Conservation (phyloP, 2,888 invertebrate genomes). For the Cheilosia pagana region DNA sequence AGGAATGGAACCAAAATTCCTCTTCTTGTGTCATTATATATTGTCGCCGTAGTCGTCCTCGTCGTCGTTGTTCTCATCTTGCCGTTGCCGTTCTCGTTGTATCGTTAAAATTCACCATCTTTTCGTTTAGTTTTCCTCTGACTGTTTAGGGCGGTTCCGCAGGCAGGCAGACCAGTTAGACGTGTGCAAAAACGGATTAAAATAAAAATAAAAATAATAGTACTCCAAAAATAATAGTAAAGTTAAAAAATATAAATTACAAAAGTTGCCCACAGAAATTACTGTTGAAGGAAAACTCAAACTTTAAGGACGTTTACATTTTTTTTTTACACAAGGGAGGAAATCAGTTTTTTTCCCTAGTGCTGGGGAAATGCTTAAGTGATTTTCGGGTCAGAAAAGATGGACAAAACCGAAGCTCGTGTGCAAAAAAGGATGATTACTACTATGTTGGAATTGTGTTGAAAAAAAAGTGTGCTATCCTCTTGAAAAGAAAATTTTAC, state of each 20-base stretch:
- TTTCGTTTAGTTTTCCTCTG: slow-evolving; percentile 84
- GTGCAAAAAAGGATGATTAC: slow-evolving; percentile 16
- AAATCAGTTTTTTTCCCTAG: slow-evolving; percentile 21
- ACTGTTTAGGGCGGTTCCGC: slow-evolving; percentile 84
- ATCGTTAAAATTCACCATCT: slow-evolving; percentile 82
- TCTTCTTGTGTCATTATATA: slow-evolving; percentile 77
- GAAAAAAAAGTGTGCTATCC: slow-evolving; percentile 25
- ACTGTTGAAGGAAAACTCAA: slow-evolving; percentile 18
- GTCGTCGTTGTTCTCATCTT: slow-evolving; percentile 77
- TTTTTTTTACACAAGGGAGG: not conserved
- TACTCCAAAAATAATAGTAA: slow-evolving; percentile 42
- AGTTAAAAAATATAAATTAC: slow-evolving; percentile 23
- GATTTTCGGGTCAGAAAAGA: slow-evolving; percentile 11
- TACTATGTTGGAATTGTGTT: slow-evolving; percentile 22
- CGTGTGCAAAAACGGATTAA: slow-evolving; percentile 77
- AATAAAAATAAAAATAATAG: slow-evolving; percentile 46
- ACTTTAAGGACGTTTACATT: not conserved
- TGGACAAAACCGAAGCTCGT: not conserved
- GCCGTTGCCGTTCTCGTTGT: slow-evolving; percentile 75
- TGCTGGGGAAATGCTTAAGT: slow-evolving; percentile 26
- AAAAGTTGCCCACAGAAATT: slow-evolving; percentile 1
- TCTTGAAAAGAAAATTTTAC: slow-evolving; percentile 56
- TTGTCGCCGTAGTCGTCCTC: slow-evolving; percentile 73
- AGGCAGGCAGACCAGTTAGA: slow-evolving; percentile 81
- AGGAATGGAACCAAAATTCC: slow-evolving; percentile 65